Evolutionary conservation across 2,797 vertebrate species (phyloP).

Genomic region (Pipistrellus pygmaeus): DNA sequence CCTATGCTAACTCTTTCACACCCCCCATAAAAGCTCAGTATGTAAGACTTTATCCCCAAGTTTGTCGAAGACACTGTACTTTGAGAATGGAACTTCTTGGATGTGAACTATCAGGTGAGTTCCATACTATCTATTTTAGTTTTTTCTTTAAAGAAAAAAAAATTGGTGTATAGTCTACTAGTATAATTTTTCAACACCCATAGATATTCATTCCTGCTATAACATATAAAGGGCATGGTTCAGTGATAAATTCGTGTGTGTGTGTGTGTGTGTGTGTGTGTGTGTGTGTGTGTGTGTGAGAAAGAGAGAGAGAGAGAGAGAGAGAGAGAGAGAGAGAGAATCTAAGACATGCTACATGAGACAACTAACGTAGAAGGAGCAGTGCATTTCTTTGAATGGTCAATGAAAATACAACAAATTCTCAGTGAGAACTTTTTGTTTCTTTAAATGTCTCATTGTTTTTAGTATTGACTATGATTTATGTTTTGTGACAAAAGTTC

Average conservation of each 20-base stretch:
- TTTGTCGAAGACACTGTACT: conserved; percentile 98
- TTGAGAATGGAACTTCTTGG: conserved; percentile 98
- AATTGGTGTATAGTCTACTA: neutral
- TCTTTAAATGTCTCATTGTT: conserved; percentile 63
- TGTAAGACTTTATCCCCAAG: conserved; percentile 96
- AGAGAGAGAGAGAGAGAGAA: neutral
- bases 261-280: neutral
- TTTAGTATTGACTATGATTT: conserved; percentile 66
- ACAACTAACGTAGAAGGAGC: neutral
- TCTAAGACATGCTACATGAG: neutral
- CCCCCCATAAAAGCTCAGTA: conserved; percentile 98
- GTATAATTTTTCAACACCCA: neutral
- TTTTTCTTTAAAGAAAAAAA: neutral
- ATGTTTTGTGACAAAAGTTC: conserved; percentile 54
- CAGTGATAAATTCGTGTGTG: neutral
- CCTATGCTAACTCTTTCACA: conserved; percentile 97
- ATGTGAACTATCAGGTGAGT: conserved; percentile 96
- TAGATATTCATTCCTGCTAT: neutral
- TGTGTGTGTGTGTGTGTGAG: neutral
- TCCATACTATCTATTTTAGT: neutral
- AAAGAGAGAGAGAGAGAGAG: too few relatives aligned
- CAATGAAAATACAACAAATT: conserved; percentile 7
- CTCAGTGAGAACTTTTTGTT: conserved; percentile 42
- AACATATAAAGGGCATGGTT: neutral
- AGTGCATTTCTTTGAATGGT: neutral